phyloP scores from a whole-genome alignment of 2,888 invertebrate species.

The Plagodis dolabraria region DNA sequence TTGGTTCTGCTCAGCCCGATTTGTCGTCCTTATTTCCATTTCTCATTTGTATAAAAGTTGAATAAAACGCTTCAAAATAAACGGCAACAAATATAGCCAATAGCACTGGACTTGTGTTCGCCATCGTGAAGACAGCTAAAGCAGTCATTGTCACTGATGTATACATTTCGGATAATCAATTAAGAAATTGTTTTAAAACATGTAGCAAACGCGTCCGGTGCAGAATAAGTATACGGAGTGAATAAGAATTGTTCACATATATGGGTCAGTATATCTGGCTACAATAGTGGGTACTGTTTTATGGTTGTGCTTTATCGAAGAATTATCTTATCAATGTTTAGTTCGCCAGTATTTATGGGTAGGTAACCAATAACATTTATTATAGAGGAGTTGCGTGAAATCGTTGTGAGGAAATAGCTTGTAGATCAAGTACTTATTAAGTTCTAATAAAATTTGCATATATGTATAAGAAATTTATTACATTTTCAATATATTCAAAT shows the following conservation, averaged over 20 bases:
- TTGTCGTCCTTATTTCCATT: background rate
- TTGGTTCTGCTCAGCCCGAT: no score
- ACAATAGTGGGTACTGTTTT: no score
- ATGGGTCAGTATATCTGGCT: background rate
- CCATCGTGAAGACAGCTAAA: conserved; percentile 36
- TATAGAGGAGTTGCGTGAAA: no score
- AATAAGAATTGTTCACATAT: conserved; percentile 9
- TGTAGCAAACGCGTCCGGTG: conserved; percentile 7
- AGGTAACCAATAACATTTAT: no score
- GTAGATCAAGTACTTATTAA: no score
- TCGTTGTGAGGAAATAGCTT: no score
- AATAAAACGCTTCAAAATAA: conserved; percentile 45
- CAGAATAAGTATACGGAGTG: background rate
- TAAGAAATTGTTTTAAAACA: background rate
- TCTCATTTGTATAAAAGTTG: conserved; percentile 10
- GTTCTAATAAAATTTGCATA: no score
- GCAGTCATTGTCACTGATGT: conserved; percentile 32
- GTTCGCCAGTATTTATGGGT: no score
- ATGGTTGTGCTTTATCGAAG: no score
- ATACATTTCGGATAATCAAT: conserved; percentile 10
- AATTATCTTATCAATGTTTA: no score
- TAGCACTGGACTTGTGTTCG: conserved; percentile 41
- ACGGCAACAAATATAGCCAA: conserved; percentile 48
- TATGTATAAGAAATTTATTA: no score
- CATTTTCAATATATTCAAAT: no score